Conservation (phyloP, 1,140 invertebrate genomes). For the Chrysomallon squamiferum region DNA sequence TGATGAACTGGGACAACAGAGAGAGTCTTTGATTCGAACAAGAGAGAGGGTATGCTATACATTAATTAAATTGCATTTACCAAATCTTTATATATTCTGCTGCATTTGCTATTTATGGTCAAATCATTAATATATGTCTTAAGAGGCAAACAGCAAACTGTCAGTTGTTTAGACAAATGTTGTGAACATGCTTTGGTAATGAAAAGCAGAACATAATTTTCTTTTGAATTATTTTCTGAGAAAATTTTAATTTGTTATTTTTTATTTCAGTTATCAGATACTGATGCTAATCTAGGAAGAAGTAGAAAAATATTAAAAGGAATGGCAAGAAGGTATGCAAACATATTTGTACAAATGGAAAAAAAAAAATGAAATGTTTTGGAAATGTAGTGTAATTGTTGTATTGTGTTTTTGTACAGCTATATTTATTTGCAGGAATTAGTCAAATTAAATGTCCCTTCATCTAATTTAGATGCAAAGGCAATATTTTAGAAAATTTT, state of each 20-base stretch:
- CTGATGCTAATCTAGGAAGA: constrained; percentile 70
- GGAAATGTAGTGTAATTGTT: no score
- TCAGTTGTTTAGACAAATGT: not conserved
- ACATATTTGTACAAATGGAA: not conserved
- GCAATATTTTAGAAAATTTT: no score
- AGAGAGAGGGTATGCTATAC: constrained; percentile 64
- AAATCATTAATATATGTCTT: no score
- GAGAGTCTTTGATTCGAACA: constrained; percentile 71
- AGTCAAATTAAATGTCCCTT: no score
- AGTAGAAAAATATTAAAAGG: constrained; percentile 69
- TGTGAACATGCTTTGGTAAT: not conserved
- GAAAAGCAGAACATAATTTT: no score
- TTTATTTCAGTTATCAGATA: constrained; percentile 66
- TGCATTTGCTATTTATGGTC: no score
- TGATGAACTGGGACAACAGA: constrained; percentile 71
- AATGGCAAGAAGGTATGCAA: constrained; percentile 67
- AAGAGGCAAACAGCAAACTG: not conserved
- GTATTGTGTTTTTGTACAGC: no score
- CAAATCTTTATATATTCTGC: no score
- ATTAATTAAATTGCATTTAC: no score
- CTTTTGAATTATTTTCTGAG: not conserved
- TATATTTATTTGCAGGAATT: no score
- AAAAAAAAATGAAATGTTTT: no score
- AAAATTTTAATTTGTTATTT: not conserved
- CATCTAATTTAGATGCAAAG: no score